phyloP scores from a whole-genome alignment of 2,797 vertebrate genomes.

The Anguilla megastoma region DNA sequence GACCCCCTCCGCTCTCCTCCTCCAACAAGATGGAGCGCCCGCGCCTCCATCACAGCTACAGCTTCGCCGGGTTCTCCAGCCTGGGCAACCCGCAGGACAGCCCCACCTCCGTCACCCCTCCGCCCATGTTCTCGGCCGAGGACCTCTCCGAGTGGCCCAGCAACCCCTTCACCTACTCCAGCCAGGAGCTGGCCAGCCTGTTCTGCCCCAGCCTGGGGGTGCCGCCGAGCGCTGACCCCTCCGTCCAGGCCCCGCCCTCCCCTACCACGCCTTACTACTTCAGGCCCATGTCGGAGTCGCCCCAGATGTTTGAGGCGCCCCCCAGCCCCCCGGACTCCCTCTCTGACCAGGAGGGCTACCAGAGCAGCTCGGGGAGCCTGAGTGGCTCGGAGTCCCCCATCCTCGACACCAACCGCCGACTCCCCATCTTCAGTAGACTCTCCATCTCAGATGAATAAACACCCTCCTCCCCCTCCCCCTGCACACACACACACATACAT shows the following conservation, averaged over 20 bases:
- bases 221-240: conserved; percentile 73
- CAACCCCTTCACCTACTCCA: conserved; percentile 97
- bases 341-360: conserved; percentile 96
- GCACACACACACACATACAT: not conserved
- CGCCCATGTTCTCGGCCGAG: conserved; percentile 89
- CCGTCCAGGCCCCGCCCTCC: conserved; percentile 65
- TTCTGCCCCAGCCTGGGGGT: conserved; percentile 85
- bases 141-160: conserved; percentile 88
- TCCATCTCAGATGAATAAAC: conserved; percentile 95
- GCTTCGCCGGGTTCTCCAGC: conserved; percentile 92
- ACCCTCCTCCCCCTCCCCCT: too few relatives aligned
- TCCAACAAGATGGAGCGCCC: conserved; percentile 81
- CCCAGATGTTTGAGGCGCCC: conserved; percentile 87
- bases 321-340: conserved; percentile 94
- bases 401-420: conserved; percentile 92
- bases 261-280: conserved; percentile 87
- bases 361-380: conserved; percentile 94
- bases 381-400: conserved; percentile 92
- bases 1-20: conserved; percentile 74
- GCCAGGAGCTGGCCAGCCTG: conserved; percentile 95
- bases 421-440: conserved; percentile 98
- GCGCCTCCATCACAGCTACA: conserved; percentile 96
- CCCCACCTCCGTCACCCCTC: conserved; percentile 92
- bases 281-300: conserved; percentile 91
- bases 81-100: conserved; percentile 88